phyloP scores from a whole-genome alignment of 2,888 invertebrate genomes.

The Mythimna lalbum region DNA sequence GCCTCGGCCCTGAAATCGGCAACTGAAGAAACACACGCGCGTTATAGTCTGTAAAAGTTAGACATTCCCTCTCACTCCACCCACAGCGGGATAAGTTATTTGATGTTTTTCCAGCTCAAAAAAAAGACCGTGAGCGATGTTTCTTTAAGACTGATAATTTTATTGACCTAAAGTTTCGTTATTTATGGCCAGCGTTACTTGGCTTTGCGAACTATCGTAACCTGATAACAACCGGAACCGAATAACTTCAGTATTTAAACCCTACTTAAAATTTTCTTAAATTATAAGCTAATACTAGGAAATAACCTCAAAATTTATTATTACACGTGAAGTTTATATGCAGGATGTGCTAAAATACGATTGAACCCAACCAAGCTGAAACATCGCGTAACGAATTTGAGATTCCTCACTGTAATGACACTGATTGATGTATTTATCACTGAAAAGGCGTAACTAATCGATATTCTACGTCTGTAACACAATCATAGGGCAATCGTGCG shows the following conservation, averaged over 20 bases:
- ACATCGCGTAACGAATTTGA: background rate
- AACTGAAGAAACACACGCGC: background rate
- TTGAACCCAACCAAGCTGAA: background rate
- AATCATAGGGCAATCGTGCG: too few relatives aligned
- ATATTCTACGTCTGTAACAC: background rate
- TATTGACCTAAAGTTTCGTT: too few relatives aligned
- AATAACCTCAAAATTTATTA: slow-evolving; percentile 2
- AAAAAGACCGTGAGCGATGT: too few relatives aligned
- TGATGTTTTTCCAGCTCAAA: too few relatives aligned
- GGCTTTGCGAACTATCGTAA: background rate
- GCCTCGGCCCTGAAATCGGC: too few relatives aligned
- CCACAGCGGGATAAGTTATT: too few relatives aligned
- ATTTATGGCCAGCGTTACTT: too few relatives aligned
- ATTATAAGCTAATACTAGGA: slow-evolving; percentile 14
- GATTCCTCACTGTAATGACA: background rate
- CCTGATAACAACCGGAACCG: background rate
- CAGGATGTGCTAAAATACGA: slow-evolving; percentile 19
- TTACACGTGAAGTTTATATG: background rate
- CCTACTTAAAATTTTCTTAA: slow-evolving; percentile 10
- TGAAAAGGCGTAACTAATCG: slow-evolving; percentile 15
- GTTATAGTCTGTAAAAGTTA: too few relatives aligned
- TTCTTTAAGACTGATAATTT: too few relatives aligned
- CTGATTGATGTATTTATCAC: slow-evolving; percentile 12
- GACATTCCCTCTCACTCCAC: too few relatives aligned
- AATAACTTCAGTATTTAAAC: slow-evolving; percentile 13